Base-by-base conservation (phyloP, 1,140 invertebrate genomes). In the Stegodyphus mimosarum region DNA sequence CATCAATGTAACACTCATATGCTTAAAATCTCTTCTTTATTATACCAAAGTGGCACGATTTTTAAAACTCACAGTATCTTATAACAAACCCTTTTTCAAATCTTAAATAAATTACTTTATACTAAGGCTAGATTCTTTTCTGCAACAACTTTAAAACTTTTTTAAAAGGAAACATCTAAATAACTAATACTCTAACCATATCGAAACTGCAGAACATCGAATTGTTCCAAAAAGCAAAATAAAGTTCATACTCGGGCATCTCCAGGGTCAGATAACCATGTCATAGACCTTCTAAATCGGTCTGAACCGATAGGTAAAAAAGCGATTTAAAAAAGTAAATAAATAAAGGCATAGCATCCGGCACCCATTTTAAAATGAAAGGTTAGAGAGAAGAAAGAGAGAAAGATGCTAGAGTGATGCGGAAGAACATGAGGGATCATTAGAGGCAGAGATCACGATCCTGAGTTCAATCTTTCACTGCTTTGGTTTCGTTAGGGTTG, bases 311-410 rank as follows among this genome's bases (percentile, higher is more conserved):
- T 49, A 66, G 81, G 55, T 76, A 74, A 70, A 84, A 84, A 80
- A 81, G 48, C 53, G 71, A 73, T 64, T 74, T 83, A 74, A 73
- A 81, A 69, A 84, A 84, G 52, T 84, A 84, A 84, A 84, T 84
- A 84, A 84, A 84, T 84, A 84, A 84, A 60, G 64, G n/a, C 51
- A 15, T 48, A 73, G 51, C 67, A 81, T 71, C 52, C 77, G 51
- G 80, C 80, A 83, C 81, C 69, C 73, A 84, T 84, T 84, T 84
- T 84, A 84, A 84, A 84, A 84, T 84, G 81, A 84, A 84, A 84
- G 81, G 81, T 84, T 84, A 60, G 73, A 84, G 81, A 73, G 71
- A 64, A 53, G 71, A 13, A 60, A 80, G 67, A 67, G 49, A 70
- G 33, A 72, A 48, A n/a, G 70, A 84, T 73, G 79, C 72, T 76